Base-by-base conservation (phyloP, 2,113 vertebrate genomes). In the Puntigrus tetrazona region DNA sequence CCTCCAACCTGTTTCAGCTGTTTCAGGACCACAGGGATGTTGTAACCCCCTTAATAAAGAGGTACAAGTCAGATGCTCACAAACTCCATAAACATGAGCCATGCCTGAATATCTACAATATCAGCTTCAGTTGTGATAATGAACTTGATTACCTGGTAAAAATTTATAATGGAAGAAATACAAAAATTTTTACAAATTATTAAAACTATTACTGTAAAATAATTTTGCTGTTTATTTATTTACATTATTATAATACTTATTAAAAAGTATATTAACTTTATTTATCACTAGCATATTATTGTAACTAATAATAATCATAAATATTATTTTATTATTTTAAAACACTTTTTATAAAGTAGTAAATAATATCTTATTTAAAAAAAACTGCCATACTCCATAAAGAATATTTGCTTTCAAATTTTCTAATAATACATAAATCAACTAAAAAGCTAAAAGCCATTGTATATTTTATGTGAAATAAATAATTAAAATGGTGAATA, bases 1-100 rank as follows among this genome's bases (percentile, higher is more conserved):
- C 98, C 74, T 94, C 95, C 83, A 98, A 99, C 92, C 88, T 99
- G 79, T 98, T 98, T 90, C 93, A 97, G 91, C 97, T 99, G 88
- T 99, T 98, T 90, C 95, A 96, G 81, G 96, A 97, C 11, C 95
- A 99, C 77, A 94, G 93, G 92, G 95, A 96, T 81, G 92, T 93
- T 10, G 77, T 97, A 86, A 92, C 91, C 73, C 94, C 95, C 25
- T 93, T 99, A 86, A 90, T 99, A 41, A 95, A 96, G 78, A 97
- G 96, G 98, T 98, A 92, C 45, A 29, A 7, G 38, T 29, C 25
- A 29, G 0, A 29, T 74, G 5, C 45, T 16, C 45, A 14, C 70
- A 45, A 74, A 5, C 10, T 45, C 29, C 31, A 31, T 65, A 34
- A 31, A 3, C 31, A 65, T 65, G 61, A 1, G 14, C 13, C 61